Conservation (phyloP, 2,888 invertebrate species). For the Patella ulyssiponensis region DNA sequence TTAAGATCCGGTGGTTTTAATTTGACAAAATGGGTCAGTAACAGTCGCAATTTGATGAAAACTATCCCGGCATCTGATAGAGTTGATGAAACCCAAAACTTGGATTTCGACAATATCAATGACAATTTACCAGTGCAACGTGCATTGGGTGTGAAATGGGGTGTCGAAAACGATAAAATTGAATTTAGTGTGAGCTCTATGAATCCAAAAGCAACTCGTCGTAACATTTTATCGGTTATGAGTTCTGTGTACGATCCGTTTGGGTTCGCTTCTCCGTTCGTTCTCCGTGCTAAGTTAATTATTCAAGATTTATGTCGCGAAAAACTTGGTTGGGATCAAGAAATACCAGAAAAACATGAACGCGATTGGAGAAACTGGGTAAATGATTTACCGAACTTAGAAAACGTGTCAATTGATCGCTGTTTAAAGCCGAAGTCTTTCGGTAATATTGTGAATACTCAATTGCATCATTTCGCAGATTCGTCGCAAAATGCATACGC, state of each 20-base stretch:
- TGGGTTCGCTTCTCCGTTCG: neutral
- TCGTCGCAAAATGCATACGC: neutral
- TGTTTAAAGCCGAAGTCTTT: neutral
- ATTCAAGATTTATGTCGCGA: slow-evolving; percentile 14
- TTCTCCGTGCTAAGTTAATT: neutral
- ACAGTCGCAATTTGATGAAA: slow-evolving; percentile 33
- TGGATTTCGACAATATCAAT: slow-evolving; percentile 23
- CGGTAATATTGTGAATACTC: neutral
- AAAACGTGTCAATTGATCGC: neutral
- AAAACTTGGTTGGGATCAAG: slow-evolving; percentile 14
- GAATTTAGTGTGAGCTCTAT: slow-evolving; percentile 11
- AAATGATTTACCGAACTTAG: slow-evolving; percentile 11
- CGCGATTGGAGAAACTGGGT: slow-evolving; percentile 15
- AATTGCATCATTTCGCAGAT: slow-evolving; percentile 22
- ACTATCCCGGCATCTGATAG: slow-evolving; percentile 34
- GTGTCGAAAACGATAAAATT: slow-evolving; percentile 15
- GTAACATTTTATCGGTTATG: slow-evolving; percentile 12
- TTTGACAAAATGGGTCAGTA: slow-evolving; percentile 40
- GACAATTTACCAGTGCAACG: slow-evolving; percentile 32
- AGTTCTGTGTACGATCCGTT: slow-evolving; percentile 14
- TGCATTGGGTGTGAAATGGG: slow-evolving; percentile 32
- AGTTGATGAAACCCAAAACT: slow-evolving; percentile 21
- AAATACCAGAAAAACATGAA: neutral
- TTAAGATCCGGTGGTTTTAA: slow-evolving; percentile 30
- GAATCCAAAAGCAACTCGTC: neutral